Conservation (phyloP, 2,797 vertebrate species). For the Crax fasciolata region DNA sequence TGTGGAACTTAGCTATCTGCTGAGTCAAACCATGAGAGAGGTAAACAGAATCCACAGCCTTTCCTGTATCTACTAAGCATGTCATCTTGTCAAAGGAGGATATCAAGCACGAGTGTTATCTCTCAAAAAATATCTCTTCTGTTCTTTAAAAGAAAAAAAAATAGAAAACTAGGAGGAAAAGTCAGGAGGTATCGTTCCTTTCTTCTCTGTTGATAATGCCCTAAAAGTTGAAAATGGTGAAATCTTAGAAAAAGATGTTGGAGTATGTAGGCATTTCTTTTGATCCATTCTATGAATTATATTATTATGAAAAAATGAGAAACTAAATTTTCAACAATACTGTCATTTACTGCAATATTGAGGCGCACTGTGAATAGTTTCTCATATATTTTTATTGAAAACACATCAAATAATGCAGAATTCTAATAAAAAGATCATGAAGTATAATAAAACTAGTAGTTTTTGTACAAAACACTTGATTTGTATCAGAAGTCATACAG, state of each 20-base stretch:
- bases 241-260: neutral
- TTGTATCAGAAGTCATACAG: neutral
- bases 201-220: neutral
- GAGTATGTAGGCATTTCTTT: neutral
- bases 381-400: neutral
- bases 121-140: neutral
- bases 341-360: neutral
- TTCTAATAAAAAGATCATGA: neutral
- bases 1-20: too few relatives aligned
- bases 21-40: neutral
- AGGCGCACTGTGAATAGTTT: neutral
- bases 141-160: neutral
- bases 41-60: neutral
- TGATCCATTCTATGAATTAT: neutral
- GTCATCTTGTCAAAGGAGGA: neutral
- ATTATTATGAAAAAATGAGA: neutral
- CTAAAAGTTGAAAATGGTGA: neutral
- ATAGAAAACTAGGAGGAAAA: neutral
- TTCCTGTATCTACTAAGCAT: neutral
- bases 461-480: neutral
- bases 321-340: neutral
- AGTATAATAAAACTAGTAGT: neutral
- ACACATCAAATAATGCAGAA: neutral
- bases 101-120: neutral
- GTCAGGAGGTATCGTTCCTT: neutral